These are phyloP conservation scores for Drosophila seguyi DNA, from an alignment of 1,140 invertebrate genomes.

Conservation along the genomic window DNA sequence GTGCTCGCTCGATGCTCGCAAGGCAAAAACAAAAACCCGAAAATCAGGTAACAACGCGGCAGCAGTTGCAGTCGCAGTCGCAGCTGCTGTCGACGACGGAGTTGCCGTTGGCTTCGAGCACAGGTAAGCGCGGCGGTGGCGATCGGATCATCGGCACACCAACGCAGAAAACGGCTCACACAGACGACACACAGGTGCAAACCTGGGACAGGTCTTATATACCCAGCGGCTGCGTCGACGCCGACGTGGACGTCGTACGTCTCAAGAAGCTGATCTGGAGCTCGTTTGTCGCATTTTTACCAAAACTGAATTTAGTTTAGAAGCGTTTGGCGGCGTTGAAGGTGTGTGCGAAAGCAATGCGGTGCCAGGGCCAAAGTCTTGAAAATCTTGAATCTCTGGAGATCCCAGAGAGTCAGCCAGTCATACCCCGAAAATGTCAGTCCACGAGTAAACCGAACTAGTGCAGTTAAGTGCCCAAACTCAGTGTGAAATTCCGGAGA, in stretches of 20 bases:
- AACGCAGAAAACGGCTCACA: conserved; percentile 61
- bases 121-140: conserved; percentile 65
- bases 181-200: conserved; percentile 7
- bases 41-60: conserved; percentile 76
- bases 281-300: conserved; percentile 83
- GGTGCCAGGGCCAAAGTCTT: conserved; percentile 51
- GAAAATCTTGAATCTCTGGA: conserved; percentile 31
- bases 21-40: conserved; percentile 78
- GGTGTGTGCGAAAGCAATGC: conserved; percentile 78
- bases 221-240: conserved; percentile 45
- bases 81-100: conserved; percentile 8
- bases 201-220: conserved; percentile 57
- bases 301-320: conserved; percentile 85
- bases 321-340: conserved; percentile 84
- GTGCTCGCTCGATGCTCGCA: conserved; percentile 39
- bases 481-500: conserved; percentile 29
- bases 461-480: conserved; percentile 42
- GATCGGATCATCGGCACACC: conserved; percentile 74
- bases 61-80: conserved; percentile 18
- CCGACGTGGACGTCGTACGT: conserved; percentile 43
- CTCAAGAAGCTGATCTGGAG: conserved; percentile 83
- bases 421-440: conserved; percentile 10
- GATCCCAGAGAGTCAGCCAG: conserved; percentile 6
- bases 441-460: conserved; percentile 20
- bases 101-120: conserved; percentile 13